Conservation (phyloP, 2,888 invertebrate genomes). For the Pheosia tremula region DNA sequence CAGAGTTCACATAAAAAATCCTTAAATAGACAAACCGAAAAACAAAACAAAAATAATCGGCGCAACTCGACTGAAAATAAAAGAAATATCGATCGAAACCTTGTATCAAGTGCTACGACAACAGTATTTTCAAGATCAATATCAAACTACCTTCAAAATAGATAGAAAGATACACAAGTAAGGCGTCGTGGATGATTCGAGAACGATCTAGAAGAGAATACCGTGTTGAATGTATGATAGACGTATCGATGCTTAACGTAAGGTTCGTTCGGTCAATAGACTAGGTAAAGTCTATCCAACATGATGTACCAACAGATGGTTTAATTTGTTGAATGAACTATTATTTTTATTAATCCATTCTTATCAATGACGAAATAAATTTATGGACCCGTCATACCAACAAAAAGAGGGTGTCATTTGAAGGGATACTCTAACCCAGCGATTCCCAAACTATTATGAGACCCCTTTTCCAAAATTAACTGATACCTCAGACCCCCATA, state of each 20-base stretch:
- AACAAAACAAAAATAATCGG: slow-evolving; percentile 45
- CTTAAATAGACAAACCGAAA: slow-evolving; percentile 44
- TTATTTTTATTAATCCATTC: no score
- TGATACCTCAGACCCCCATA: no score
- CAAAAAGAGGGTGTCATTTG: no score
- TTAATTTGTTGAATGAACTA: neutral
- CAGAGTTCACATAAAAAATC: slow-evolving; percentile 15
- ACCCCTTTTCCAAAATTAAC: no score
- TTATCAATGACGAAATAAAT: no score
- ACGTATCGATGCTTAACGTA: slow-evolving; percentile 4
- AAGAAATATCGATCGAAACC: slow-evolving; percentile 44
- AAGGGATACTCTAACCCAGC: no score
- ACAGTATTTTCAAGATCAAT: slow-evolving; percentile 65
- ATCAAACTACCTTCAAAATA: slow-evolving; percentile 72
- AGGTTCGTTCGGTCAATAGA: no score
- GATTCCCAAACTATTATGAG: no score
- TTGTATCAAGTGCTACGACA: slow-evolving; percentile 66
- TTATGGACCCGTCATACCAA: no score
- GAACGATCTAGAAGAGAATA: slow-evolving; percentile 65
- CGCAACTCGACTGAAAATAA: slow-evolving; percentile 44
- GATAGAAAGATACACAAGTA: slow-evolving; percentile 84
- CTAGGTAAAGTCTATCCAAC: neutral
- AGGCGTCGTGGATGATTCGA: slow-evolving; percentile 79
- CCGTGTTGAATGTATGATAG: slow-evolving; percentile 46
- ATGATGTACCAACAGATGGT: neutral